Percentiles rank a stretch among this genome's conserved stretches.
These are phyloP conservation scores for Carettochelys insculpta DNA, from an alignment of 2,113 vertebrate species.

Conservation along the genomic window DNA sequence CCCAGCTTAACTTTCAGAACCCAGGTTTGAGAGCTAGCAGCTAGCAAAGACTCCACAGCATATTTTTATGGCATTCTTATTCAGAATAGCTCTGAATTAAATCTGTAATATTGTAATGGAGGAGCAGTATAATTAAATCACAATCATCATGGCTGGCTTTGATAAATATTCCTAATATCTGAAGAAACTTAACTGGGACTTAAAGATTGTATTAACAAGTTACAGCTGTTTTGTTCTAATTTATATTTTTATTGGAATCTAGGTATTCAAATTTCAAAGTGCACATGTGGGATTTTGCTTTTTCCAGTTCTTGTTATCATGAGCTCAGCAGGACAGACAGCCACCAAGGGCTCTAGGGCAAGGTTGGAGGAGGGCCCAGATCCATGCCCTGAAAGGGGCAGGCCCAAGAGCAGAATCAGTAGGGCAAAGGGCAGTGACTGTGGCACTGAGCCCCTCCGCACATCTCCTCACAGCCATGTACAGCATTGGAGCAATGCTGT, in stretches of 20 bases:
- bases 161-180: not conserved
- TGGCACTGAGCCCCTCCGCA: too few species aligned
- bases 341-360: too few species aligned
- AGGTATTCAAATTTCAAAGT: not conserved
- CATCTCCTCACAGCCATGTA: too few species aligned
- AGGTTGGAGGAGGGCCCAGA: too few species aligned
- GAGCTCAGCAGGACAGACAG: too few species aligned
- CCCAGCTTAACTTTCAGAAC: not conserved
- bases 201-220: not conserved
- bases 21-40: not conserved
- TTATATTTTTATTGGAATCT: not conserved
- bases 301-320: too few species aligned
- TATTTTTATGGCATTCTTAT: not conserved
- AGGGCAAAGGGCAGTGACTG: too few species aligned
- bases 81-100: not conserved
- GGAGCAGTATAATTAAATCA: not conserved
- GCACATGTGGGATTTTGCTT: not conserved
- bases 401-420: too few species aligned
- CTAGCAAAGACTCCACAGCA: accelerated
- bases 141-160: not conserved
- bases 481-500: too few species aligned
- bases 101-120: not conserved
- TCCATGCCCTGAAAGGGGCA: too few species aligned
- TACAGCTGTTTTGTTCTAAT: not conserved
- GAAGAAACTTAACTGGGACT: not conserved